Base-by-base conservation (phyloP, 2,113 vertebrate genomes). In the Ptilorrhoa leucosticta region DNA sequence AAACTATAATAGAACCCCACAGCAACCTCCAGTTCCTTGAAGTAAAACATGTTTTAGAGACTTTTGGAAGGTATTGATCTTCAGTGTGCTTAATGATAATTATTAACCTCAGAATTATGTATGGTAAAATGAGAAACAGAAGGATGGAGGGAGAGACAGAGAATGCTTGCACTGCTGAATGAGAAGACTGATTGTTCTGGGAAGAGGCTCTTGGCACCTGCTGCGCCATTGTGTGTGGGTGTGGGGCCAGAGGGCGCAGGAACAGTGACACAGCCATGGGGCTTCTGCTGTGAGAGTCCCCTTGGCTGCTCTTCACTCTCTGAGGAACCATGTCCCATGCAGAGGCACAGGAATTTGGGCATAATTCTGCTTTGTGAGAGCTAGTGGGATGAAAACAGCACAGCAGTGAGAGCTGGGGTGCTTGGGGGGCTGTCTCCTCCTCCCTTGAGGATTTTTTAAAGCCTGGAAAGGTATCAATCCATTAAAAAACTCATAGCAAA, bases 321-420 rank as follows among this genome's bases (percentile, higher is more conserved):
- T 10, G 45, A 23, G 39, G 6, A 0, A 0, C 27, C 65, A 0
- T 0, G 1, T 42, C n/a, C 37, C 2, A 0, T 6, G 15, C 2
- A 13, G 47, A 6, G 30, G 8, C 45, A 13, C 16, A 13, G 68
- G 37, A 45, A 8, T 44, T 51, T 4, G 1, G 6, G 26, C 2
- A 2, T 4, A 1, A 16, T 23, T n/a, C 79, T 50, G 7, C 40
- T 42, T 16, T 10, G 31, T 24, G 40, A 57, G 24, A 18, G 45
- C n/a, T 60, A 50, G 0, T 0, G 7, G 7, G 19, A 19, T 44
- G 39, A 47, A 26, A 71, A 27, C 1, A 26, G 65, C 81, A 9
- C 21, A 16, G 63, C 53, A 39, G 40, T 0, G 1, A 65, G 54
- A 51, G 30, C 3, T 21, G 1, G 16, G 26, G 4, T 2, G 37